Percentiles rank a stretch among this genome's conserved stretches.
Evolutionary conservation across 2,797 vertebrate species (phyloP).

Genomic region (Anabas testudineus): DNA sequence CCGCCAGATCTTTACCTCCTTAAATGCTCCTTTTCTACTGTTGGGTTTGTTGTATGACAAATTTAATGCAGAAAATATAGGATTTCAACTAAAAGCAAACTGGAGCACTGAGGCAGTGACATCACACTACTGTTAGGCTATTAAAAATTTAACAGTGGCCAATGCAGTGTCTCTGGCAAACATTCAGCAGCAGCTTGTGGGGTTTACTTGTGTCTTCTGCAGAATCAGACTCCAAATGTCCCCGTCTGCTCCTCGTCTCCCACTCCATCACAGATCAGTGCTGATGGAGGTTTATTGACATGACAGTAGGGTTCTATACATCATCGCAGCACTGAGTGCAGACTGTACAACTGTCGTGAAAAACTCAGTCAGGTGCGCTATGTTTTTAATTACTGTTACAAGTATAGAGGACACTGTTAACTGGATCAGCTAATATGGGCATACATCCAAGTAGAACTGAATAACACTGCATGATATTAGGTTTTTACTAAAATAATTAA

Average conservation of each 20-base stretch:
- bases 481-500: constrained; percentile 1
- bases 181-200: constrained; percentile 64
- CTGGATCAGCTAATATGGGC: constrained; percentile 14
- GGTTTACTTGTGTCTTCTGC: constrained; percentile 61
- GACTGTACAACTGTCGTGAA: constrained; percentile 6
- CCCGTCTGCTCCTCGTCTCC: constrained; percentile 36
- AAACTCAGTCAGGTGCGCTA: constrained; percentile 10
- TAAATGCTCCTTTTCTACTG: constrained; percentile 21
- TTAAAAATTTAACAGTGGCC: constrained; percentile 67
- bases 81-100: constrained; percentile 36
- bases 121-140: constrained; percentile 49
- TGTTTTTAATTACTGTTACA: constrained; percentile 10
- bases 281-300: constrained; percentile 16
- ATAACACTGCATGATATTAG: background rate
- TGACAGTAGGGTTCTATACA: constrained; percentile 21
- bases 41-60: constrained; percentile 23
- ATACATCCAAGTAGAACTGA: constrained; percentile 8
- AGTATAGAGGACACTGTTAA: constrained; percentile 1
- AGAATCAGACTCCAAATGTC: constrained; percentile 63
- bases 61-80: background rate
- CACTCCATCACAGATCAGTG: constrained; percentile 34
- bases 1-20: constrained; percentile 1
- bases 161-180: constrained; percentile 56
- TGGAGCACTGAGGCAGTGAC: constrained; percentile 45
- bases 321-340: constrained; percentile 7